These are phyloP conservation scores for Drosophila yakuba DNA, from an alignment of 1,140 invertebrate species.

Conservation along the genomic window DNA sequence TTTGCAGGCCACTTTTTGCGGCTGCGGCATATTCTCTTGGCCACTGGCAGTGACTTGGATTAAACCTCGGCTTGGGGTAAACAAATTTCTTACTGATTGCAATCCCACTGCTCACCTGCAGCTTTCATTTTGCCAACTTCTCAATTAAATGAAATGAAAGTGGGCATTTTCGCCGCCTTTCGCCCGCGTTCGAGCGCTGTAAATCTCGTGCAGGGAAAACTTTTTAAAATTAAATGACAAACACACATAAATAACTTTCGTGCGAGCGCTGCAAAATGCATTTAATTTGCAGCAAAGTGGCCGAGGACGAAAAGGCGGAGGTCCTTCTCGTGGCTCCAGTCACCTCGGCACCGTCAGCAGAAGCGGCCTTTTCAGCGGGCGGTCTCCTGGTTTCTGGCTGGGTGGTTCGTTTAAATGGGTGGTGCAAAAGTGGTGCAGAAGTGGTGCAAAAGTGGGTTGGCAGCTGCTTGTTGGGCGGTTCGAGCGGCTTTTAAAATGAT, in stretches of 20 bases:
- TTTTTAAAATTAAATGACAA: constrained; percentile 80
- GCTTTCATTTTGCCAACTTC: constrained; percentile 55
- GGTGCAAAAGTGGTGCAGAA: not conserved
- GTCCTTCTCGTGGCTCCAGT: constrained; percentile 57
- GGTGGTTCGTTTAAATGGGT: not conserved
- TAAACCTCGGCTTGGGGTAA: constrained; percentile 31
- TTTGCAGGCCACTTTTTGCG: constrained; percentile 32
- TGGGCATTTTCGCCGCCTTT: constrained; percentile 1
- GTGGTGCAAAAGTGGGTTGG: not conserved
- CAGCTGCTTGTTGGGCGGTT: constrained; percentile 4
- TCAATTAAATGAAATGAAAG: constrained; percentile 69
- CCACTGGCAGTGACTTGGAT: constrained; percentile 21
- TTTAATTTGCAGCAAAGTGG: constrained; percentile 78
- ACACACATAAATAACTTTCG: constrained; percentile 63
- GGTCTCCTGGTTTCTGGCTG: constrained; percentile 19
- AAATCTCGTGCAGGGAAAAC: constrained; percentile 74
- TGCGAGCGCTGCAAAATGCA: constrained; percentile 63
- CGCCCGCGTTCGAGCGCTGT: constrained; percentile 13
- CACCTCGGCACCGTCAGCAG: constrained; percentile 55
- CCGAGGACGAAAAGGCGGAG: constrained; percentile 40
- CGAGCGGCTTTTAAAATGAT: constrained; percentile 76
- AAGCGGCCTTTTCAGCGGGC: constrained; percentile 40
- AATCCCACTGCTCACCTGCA: constrained; percentile 26
- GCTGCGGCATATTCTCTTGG: constrained; percentile 7
- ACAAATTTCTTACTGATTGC: constrained; percentile 72